Conservation (phyloP, 2,113 vertebrate species). For the Diphyllodes magnificus region DNA sequence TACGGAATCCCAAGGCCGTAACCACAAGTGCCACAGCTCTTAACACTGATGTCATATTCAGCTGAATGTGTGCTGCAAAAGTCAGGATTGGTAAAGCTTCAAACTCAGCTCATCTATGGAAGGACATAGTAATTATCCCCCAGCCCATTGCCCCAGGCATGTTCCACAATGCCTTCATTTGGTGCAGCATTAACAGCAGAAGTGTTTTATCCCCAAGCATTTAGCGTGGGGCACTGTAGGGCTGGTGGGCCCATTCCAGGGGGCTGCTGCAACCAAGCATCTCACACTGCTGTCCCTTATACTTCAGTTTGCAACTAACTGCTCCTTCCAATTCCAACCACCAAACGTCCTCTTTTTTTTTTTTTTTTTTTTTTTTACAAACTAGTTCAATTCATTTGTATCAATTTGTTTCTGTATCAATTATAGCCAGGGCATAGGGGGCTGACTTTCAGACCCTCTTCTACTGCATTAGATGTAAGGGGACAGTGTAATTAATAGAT, state of each 20-base stretch:
- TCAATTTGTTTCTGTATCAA: not conserved
- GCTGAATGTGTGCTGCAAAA: constrained; percentile 13
- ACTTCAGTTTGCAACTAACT: not conserved
- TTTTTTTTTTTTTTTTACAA: not conserved
- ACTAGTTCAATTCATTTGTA: not conserved
- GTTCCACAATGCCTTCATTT: not conserved
- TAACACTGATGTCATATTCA: not conserved
- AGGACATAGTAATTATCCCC: constrained; percentile 7
- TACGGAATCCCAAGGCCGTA: constrained; percentile 37
- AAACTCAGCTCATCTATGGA: not conserved
- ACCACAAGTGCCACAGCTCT: constrained; percentile 56
- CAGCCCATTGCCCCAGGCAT: not conserved
- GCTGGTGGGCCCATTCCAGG: not conserved
- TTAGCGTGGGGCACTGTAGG: not conserved
- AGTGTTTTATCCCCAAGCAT: not conserved
- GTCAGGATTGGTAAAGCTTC: not conserved
- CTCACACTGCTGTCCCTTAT: not conserved
- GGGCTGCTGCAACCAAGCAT: not conserved
- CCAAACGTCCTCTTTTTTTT: not conserved
- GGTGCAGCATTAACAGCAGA: not conserved
- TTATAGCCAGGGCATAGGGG: not conserved
- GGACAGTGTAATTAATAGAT: constrained; percentile 23
- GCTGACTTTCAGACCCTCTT: not conserved
- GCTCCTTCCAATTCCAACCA: not conserved
- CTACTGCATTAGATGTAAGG: not conserved